These are phyloP conservation scores for Anas bahamensis DNA, from an alignment of 2,797 vertebrate species.

Conservation along the genomic window DNA sequence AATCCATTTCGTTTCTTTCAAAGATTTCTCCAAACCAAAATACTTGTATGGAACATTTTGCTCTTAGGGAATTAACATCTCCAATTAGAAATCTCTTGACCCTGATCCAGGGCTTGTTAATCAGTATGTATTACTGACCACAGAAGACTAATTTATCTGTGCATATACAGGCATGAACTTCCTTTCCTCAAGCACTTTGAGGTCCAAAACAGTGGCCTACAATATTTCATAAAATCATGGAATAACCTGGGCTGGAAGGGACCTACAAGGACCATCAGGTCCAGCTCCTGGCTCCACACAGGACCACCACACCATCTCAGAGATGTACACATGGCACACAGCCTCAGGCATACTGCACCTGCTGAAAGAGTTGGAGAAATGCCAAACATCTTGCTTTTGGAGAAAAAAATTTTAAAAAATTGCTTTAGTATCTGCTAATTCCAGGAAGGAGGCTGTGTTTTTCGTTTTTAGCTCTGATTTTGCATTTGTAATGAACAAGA, in stretches of 20 bases:
- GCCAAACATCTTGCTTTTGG: constrained; percentile 21
- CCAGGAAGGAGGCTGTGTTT: constrained; percentile 17
- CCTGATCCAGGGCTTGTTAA: constrained; percentile 11
- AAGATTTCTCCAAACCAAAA: background rate
- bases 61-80: background rate
- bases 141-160: background rate
- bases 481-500: constrained; percentile 13
- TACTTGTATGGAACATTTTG: background rate
- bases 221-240: background rate
- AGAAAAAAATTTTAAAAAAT: background rate
- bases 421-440: constrained; percentile 60
- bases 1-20: background rate
- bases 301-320: background rate
- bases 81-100: constrained; percentile 33
- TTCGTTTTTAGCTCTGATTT: constrained; percentile 35
- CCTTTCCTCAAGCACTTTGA: constrained; percentile 17
- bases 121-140: constrained; percentile 23
- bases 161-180: background rate
- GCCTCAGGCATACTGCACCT: constrained; percentile 41
- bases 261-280: too few relatives aligned
- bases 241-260: too few relatives aligned
- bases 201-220: constrained; percentile 19
- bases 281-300: too few relatives aligned
- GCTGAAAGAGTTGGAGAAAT: constrained; percentile 44
- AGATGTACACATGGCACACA: background rate